Base-by-base conservation (phyloP, 2,113 vertebrate species). In the Aphelocoma coerulescens region DNA sequence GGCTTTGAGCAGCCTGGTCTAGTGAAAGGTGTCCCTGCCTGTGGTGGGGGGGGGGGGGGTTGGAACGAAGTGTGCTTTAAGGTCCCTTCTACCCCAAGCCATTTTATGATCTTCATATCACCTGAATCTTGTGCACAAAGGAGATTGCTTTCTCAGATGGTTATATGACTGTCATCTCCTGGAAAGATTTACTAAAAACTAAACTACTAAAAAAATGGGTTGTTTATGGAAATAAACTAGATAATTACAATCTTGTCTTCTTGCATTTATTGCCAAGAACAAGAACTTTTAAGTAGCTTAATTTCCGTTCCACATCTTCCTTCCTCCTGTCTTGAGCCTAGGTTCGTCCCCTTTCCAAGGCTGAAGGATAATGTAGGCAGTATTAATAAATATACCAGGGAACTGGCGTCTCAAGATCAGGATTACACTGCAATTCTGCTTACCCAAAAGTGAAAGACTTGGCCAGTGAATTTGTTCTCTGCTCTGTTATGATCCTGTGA, bases 311-410 rank as follows among this genome's bases (percentile, higher is more conserved):
- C 59, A 55, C 35, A 4, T 52, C 27, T 80, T 91, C 72, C 59
- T 93, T 90, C 61, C 57, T 92, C 16, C 33, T 95, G 63, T 84
- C 90, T 88, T 57, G 55, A 32, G 75, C 65, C 86, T 90, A 92
- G 28, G 37, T 71, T 87, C 88, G 79, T 90, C 74, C 39, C 19
- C 8, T 52, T 91, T 86, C 52, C 24, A 61, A 85, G 48, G 51
- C 52, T 90, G 68, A 93, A 78, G 79, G 49, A 86, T 78, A 92
- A 94, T 61, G 48, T 39, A 81, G 32, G 61, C 65, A 91, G 48
- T 75, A 55, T 92, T 96, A 75, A 63, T 76, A 82, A 41, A 15
- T 8, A 19, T 11, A n/a, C 65, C 19, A 67, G 55, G 30, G 68
- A 85, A 65, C 33, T 2, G 6, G 52, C 23, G 67, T 55, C 28